phyloP scores from a whole-genome alignment of 2,888 invertebrate genomes.

The Thumatha senex region DNA sequence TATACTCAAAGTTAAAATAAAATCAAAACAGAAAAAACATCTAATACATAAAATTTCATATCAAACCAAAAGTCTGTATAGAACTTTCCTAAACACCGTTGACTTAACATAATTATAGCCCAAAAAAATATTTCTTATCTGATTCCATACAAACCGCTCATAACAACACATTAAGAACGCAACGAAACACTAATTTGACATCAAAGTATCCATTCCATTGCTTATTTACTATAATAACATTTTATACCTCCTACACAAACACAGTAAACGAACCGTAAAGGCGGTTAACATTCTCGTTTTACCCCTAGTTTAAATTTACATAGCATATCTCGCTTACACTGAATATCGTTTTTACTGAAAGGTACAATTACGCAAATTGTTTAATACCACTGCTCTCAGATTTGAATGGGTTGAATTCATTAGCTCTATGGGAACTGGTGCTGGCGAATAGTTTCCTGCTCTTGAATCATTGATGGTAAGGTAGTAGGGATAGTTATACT shows the following conservation, averaged over 20 bases:
- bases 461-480: background rate
- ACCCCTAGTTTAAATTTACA: constrained; percentile 60
- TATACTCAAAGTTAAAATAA: too few relatives aligned
- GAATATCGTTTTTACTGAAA: constrained; percentile 53
- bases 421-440: constrained; percentile 27
- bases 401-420: constrained; percentile 37
- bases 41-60: too few relatives aligned
- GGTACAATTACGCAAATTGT: constrained; percentile 67
- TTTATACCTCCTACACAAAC: constrained; percentile 41
- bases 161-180: constrained; percentile 32
- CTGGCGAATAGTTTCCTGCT: constrained; percentile 8
- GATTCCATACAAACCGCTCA: constrained; percentile 25
- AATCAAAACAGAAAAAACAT: too few relatives aligned
- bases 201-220: constrained; percentile 38
- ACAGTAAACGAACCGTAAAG: constrained; percentile 38
- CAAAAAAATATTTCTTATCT: constrained; percentile 7
- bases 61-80: background rate
- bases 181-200: constrained; percentile 27
- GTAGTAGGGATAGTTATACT: too few relatives aligned
- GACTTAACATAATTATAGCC: background rate
- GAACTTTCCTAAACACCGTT: background rate
- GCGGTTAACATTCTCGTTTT: constrained; percentile 37
- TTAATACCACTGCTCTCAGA: constrained; percentile 58
- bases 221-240: constrained; percentile 48
- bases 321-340: constrained; percentile 47